A percentile compares a stretch with the other conserved stretches of the same genome.
phyloP scores from a whole-genome alignment of 2,797 vertebrate species.

The Darevskia mixta region DNA sequence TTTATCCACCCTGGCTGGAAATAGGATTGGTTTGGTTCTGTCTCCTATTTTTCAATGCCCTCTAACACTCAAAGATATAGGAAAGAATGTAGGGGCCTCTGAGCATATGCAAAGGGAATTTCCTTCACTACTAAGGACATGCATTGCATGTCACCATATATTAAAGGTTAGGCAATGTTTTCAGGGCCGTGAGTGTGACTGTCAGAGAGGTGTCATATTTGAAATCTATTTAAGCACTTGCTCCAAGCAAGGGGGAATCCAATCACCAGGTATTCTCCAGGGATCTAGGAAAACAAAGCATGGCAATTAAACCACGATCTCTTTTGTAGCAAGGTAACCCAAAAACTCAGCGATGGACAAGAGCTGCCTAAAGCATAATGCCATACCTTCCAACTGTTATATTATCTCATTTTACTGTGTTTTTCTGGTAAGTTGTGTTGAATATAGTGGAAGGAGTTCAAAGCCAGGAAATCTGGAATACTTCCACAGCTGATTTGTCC shows the following conservation, averaged over 20 bases:
- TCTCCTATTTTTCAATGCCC: neutral
- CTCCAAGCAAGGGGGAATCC: slow-evolving; percentile 3
- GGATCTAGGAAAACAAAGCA: slow-evolving; percentile 6
- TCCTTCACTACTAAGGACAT: neutral
- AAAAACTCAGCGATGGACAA: neutral
- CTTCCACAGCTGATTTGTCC: slow-evolving; percentile 45
- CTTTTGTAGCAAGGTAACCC: slow-evolving; percentile 13
- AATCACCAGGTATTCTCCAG: neutral
- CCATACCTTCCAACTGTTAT: slow-evolving; percentile 17
- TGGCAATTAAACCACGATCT: neutral
- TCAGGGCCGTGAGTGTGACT: neutral
- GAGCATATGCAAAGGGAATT: neutral
- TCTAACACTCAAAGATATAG: neutral
- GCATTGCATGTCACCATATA: neutral
- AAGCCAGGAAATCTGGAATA: slow-evolving; percentile 45
- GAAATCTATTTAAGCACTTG: neutral
- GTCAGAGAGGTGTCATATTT: neutral
- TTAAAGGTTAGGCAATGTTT: neutral
- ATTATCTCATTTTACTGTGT: slow-evolving; percentile 26
- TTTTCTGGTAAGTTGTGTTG: slow-evolving; percentile 6
- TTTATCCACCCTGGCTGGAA: no score
- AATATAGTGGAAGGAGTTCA: slow-evolving; percentile 39
- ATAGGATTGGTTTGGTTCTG: neutral
- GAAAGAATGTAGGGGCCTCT: neutral
- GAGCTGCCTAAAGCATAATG: slow-evolving; percentile 20